These are phyloP conservation scores for Heliocidaris erythrogramma DNA, from an alignment of 35 echinoderm and acorn worm species.

Conservation along the genomic window DNA sequence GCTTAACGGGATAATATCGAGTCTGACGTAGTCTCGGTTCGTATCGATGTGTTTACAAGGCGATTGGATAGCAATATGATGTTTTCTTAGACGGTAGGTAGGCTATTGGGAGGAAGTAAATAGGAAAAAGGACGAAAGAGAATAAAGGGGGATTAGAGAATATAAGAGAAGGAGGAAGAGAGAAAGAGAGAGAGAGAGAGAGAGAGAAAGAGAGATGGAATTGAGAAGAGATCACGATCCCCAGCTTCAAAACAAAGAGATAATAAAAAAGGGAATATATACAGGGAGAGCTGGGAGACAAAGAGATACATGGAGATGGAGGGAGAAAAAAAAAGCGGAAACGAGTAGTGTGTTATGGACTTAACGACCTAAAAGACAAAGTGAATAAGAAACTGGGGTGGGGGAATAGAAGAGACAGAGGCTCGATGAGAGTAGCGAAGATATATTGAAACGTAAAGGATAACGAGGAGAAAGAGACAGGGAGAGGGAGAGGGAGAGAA, in stretches of 20 bases:
- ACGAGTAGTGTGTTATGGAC: too few relatives aligned
- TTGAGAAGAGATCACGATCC: background rate
- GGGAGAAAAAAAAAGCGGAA: too few relatives aligned
- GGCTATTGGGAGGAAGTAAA: background rate
- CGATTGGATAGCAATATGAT: conserved; percentile 23
- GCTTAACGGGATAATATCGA: background rate
- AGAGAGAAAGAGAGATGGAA: background rate
- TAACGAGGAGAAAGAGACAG: too few relatives aligned
- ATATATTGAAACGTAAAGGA: too few relatives aligned
- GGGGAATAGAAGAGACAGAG: too few relatives aligned
- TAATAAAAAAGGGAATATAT: too few relatives aligned
- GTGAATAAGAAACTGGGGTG: too few relatives aligned
- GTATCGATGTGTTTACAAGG: conserved; percentile 30
- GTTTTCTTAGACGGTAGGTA: background rate
- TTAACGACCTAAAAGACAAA: too few relatives aligned
- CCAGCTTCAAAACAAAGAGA: too few relatives aligned
- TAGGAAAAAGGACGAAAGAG: background rate
- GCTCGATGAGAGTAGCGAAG: too few relatives aligned
- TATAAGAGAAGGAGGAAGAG: background rate
- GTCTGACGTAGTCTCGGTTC: conserved; percentile 10
- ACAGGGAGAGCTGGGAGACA: too few relatives aligned
- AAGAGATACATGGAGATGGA: too few relatives aligned
- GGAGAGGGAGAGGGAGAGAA: background rate
- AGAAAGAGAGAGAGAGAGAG: background rate
- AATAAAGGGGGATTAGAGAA: background rate